Base-by-base conservation (phyloP, 2,113 vertebrate genomes). In the Isichthys henryi region DNA sequence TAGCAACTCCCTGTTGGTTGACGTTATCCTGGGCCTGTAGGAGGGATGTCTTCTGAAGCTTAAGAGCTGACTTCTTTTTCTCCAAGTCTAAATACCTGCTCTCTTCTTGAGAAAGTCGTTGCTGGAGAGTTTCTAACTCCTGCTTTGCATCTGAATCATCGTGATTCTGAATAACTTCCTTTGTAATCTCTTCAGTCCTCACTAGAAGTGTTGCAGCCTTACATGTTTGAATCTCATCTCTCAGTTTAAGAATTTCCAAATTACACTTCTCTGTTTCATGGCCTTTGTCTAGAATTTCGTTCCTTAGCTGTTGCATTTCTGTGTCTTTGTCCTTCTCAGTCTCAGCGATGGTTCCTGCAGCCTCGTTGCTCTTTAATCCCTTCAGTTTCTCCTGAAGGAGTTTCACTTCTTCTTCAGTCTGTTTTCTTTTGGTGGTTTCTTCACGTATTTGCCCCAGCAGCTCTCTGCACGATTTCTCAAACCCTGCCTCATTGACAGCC, bases 71-170 rank as follows among this genome's bases (percentile, higher is more conserved):
- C 6, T 93, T 91, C 2, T 99, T 97, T 88, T 95, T 93, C 90
- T 99, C 97, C 88, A 99, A 95, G 56, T 99, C 97, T 0, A 99
- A 91, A 0, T 97, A 97, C 92, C 96, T 97, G 93, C 94, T 97
- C 92, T 99, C 98, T 82, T 99, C 98, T 1, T 98, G 97, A 0
- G 94, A 91, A 50, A 99, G 94, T 91, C 96, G 96, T 86, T 91
- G 94, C 92, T 97, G 96, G 56, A 99, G 94, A 11, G 87, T 94
- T 85, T 97, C 97, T 0, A 99, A 97, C 91, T 99, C 98, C 62
- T 98, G 96, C 91, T 95, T 97, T 7, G 97, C 99, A 89, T 97
- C 97, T 56, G 97, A 97, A 90, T 99, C 97, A 92, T 99, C 98
- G 89, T 95, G 96, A 93, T 98, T 98, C 93, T 99, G 97, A 86